A percentile compares a stretch with the other conserved stretches of the same genome.
Conservation (phyloP, 2,113 vertebrate genomes). For the Anser cygnoides region DNA sequence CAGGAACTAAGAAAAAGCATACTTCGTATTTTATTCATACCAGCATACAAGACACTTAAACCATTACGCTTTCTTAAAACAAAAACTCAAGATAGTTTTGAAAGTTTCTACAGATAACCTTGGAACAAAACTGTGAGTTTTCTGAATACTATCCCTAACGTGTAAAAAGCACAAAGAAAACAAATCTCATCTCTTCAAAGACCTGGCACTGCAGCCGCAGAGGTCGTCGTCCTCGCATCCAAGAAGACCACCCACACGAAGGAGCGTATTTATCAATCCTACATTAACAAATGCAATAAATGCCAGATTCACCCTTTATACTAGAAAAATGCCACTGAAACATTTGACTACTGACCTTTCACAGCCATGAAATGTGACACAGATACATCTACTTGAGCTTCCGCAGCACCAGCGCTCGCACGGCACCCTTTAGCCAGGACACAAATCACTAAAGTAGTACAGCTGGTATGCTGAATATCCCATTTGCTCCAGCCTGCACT, state of each 20-base stretch:
- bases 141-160: neutral
- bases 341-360: conserved; percentile 72
- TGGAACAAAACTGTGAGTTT: conserved; percentile 18
- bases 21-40: neutral
- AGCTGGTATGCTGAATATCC: conserved; percentile 70
- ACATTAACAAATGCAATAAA: conserved; percentile 44
- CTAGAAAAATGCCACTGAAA: conserved; percentile 23
- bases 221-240: conserved; percentile 19
- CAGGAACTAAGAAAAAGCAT: neutral
- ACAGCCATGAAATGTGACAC: conserved; percentile 55
- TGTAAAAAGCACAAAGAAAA: conserved; percentile 54
- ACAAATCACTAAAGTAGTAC: conserved; percentile 63
- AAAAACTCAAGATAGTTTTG: neutral
- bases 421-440: conserved; percentile 28
- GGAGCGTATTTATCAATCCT: conserved; percentile 5
- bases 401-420: conserved; percentile 20
- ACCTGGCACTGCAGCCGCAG: neutral
- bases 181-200: conserved; percentile 7
- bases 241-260: conserved; percentile 71
- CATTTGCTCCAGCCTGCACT: conserved; percentile 58
- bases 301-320: conserved; percentile 34
- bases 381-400: conserved; percentile 33
- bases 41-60: neutral
- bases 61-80: neutral
- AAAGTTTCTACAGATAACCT: neutral